Base-by-base conservation (phyloP, 2,113 vertebrate genomes). In the Gobiocypris rarus region DNA sequence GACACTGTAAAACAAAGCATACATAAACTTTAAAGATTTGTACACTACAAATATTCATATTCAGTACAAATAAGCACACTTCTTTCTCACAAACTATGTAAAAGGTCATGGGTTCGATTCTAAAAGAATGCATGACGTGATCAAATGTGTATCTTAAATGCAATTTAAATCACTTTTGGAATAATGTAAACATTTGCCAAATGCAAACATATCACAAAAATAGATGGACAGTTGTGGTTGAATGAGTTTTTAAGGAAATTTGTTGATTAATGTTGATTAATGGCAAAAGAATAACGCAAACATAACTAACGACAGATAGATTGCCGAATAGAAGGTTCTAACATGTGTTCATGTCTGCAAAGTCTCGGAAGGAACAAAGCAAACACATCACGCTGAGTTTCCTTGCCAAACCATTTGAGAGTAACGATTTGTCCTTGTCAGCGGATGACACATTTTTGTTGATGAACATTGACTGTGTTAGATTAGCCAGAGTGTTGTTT, bases 351-450 rank as follows among this genome's bases (percentile, higher is more conserved):
- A 41, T 24, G 17, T 34, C 43, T 61, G 41, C 24, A 59, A 28
- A 48, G 56, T 69, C 78, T 52, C 45, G 11, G 6, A 48, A 69
- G 45, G 41, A 45, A 81, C 48, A 70, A 70, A 70, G 79, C 79
- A 56, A 82, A 54, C 63, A 54, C 45, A 56, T 38, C 80, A 70
- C 7, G 80, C 80, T 56, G 65, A 54, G 65, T 41, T 70, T 14
- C 28, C 31, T 70, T 82, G 65, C 65, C 63, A 71, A 82, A 82
- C 19, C 65, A 54, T 82, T 71, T 82, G 43, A 38, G 28, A 82
- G 80, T 52, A 82, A n/a, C 71, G 19, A 75, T 83, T 74, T 75
- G 82, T 83, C 73, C 82, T 83, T 75, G 82, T 65, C 82, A 83
- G 41, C 4, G 26, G 56, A 63, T 83, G 80, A 82, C 80, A 82